These are phyloP conservation scores for Dolomedes plantarius DNA, from an alignment of 2,888 invertebrate genomes.

Conservation along the genomic window DNA sequence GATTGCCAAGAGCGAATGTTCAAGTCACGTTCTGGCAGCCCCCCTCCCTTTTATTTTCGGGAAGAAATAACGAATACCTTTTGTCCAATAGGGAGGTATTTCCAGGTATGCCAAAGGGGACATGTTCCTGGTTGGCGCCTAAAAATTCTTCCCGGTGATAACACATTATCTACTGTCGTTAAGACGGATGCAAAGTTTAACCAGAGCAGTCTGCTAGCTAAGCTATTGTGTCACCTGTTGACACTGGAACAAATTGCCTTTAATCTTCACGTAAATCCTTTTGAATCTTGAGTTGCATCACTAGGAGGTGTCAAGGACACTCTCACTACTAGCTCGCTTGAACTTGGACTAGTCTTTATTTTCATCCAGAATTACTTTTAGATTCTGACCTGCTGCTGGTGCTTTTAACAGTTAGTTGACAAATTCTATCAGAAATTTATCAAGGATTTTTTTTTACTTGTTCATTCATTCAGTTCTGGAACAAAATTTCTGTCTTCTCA, in stretches of 20 bases:
- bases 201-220: not conserved
- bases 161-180: not conserved
- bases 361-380: too few relatives aligned
- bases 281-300: not conserved
- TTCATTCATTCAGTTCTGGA: too few relatives aligned
- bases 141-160: not conserved
- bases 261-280: not conserved
- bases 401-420: too few relatives aligned
- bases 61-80: slow-evolving; percentile 23
- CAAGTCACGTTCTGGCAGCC: slow-evolving; percentile 9
- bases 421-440: too few relatives aligned
- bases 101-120: not conserved
- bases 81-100: slow-evolving; percentile 3
- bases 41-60: slow-evolving; percentile 28
- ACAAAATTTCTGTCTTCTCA: too few relatives aligned
- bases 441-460: too few relatives aligned
- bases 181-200: not conserved
- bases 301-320: too few relatives aligned
- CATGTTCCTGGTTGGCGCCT: not conserved
- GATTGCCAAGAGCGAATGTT: too few relatives aligned
- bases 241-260: not conserved
- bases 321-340: too few relatives aligned
- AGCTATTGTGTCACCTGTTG: not conserved
- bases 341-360: too few relatives aligned
- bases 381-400: too few relatives aligned